These are phyloP conservation scores for Aspiorhynchus laticeps DNA, from an alignment of 2,113 vertebrate genomes.

Conservation along the genomic window DNA sequence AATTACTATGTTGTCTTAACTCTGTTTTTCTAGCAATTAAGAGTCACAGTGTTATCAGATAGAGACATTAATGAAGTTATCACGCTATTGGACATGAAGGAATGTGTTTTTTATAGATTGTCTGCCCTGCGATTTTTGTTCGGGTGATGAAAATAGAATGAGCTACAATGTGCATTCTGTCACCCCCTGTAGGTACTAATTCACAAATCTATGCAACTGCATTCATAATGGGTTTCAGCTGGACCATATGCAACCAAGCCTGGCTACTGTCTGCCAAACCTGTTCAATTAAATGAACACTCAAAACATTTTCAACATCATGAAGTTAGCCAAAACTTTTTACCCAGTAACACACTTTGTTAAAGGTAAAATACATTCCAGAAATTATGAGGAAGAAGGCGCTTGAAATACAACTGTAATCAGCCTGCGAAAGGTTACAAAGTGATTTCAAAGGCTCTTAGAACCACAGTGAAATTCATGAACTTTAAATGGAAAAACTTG, in stretches of 20 bases:
- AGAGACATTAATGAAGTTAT: neutral
- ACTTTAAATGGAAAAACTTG: too few species aligned
- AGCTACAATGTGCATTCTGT: neutral
- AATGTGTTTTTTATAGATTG: too few species aligned
- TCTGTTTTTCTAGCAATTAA: neutral
- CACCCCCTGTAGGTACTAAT: neutral
- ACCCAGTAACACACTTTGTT: too few species aligned
- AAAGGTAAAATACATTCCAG: too few species aligned
- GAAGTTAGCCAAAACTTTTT: neutral
- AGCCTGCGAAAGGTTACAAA: too few species aligned
- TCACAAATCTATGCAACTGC: neutral
- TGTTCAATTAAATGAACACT: neutral
- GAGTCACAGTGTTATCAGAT: neutral
- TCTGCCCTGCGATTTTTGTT: too few species aligned
- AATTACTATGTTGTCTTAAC: neutral
- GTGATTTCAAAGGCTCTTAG: too few species aligned
- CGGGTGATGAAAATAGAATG: neutral
- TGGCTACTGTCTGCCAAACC: neutral
- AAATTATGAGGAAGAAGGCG: too few species aligned
- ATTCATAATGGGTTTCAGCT: neutral
- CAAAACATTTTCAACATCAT: neutral
- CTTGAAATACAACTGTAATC: too few species aligned
- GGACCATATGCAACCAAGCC: neutral
- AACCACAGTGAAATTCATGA: too few species aligned
- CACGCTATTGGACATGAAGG: neutral